Conservation (phyloP, 1,140 invertebrate genomes). For the Lithobius niger region DNA sequence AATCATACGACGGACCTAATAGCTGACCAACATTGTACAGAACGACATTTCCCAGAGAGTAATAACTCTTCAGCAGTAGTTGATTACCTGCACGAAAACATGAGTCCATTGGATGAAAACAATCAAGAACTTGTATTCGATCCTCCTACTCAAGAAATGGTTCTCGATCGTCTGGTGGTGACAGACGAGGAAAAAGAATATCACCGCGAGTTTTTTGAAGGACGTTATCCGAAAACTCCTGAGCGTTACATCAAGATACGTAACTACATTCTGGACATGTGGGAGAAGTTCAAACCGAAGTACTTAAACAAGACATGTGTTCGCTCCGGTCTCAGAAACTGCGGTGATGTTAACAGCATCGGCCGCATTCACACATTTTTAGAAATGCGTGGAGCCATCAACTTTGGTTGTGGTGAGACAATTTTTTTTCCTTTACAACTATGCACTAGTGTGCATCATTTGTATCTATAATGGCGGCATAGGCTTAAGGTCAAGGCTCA, state of each 20-base stretch:
- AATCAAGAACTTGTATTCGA: too few relatives aligned
- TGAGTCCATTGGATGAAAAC: too few relatives aligned
- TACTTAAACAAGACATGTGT: slow-evolving; percentile 47
- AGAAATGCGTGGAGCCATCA: slow-evolving; percentile 48
- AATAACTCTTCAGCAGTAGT: too few relatives aligned
- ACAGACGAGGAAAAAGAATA: slow-evolving; percentile 41
- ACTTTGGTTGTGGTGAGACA: slow-evolving; percentile 45
- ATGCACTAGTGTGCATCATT: too few relatives aligned
- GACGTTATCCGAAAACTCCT: slow-evolving; percentile 40
- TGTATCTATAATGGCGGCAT: too few relatives aligned
- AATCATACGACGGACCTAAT: too few relatives aligned
- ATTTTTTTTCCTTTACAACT: too few relatives aligned
- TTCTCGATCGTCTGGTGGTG: slow-evolving; percentile 20
- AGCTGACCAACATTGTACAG: too few relatives aligned
- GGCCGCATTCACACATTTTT: slow-evolving; percentile 45
- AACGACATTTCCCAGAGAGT: too few relatives aligned
- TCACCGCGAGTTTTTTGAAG: slow-evolving; percentile 46
- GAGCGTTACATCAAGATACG: slow-evolving; percentile 45
- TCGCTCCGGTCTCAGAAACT: slow-evolving; percentile 43
- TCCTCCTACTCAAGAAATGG: not conserved
- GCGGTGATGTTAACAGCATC: slow-evolving; percentile 48
- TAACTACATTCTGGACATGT: slow-evolving; percentile 43
- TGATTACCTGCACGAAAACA: too few relatives aligned
- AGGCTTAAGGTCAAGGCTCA: too few relatives aligned
- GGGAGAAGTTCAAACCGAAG: slow-evolving; percentile 39